Base-by-base conservation (phyloP, 2,797 vertebrate genomes). In the Tauraco hartlaubi region DNA sequence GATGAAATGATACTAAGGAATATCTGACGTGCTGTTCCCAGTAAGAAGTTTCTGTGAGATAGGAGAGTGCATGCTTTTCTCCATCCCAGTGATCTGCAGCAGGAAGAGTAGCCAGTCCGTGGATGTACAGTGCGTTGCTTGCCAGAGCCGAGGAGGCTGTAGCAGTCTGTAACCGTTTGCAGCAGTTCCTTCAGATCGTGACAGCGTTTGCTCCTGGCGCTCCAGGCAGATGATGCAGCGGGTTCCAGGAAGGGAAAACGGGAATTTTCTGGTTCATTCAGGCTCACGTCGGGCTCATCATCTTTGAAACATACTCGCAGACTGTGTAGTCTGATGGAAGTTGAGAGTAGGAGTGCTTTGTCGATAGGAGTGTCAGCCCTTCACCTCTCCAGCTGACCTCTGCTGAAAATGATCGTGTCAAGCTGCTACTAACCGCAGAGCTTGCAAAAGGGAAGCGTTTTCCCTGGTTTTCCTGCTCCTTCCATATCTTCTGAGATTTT, bases 321-420 rank as follows among this genome's bases (percentile, higher is more conserved):
- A 13, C 82, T 91, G 81, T 8, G 20, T 49, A 79, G 91, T 62
- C 67, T 56, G 66, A 2, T 52, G 85, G 86, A 67, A 81, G 79
- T 2, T 37, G 21, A 64, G 82, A 72, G 48, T 21, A 39, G 68
- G 75, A 75, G 49, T 11, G 35, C 83, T 52, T 26, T 84, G 79
- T 55, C 19, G 1, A 11, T 23, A 43, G 25, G 67, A 25, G 58
- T 12, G 18, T 52, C 75, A 85, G 87, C 74, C 20, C 1, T 17
- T 83, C 52, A 6, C 48, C 55, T 66, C 43, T 88, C 54, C 59
- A 23, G 67, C 81, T n/a, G 74, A 29, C 35, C 26, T 20, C 91
- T 67, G 64, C 75, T 3, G 3, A 54, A 56, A 61, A n/a, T 0
- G 2, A 16, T 75, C 3, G 0, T 46, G 37, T 72, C 46, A 3